Percentiles rank a stretch among this genome's conserved stretches.
Conservation (phyloP, 1,140 invertebrate genomes). For the Homarus americanus region DNA sequence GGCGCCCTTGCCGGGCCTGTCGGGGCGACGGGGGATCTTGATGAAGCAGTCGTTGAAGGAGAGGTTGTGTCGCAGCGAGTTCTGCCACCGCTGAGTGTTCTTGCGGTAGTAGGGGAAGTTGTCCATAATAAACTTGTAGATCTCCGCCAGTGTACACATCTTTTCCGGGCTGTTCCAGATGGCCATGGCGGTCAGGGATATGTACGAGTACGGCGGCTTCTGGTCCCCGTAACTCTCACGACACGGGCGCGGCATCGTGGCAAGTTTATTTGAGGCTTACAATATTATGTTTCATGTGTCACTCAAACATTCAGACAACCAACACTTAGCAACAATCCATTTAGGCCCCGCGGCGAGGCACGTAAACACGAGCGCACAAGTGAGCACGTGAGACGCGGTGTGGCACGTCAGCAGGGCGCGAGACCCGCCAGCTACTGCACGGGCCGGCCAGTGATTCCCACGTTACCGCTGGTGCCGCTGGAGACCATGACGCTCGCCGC, state of each 20-base stretch:
- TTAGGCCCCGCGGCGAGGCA: not conserved
- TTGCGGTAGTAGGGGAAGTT: constrained; percentile 71
- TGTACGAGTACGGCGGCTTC: constrained; percentile 68
- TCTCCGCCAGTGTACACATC: constrained; percentile 68
- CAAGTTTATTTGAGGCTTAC: not conserved
- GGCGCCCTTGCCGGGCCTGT: constrained; percentile 67
- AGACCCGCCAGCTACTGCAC: constrained; percentile 3
- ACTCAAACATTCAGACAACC: not conserved
- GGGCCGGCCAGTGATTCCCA: constrained; percentile 16
- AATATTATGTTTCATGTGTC: not conserved
- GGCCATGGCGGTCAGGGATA: constrained; percentile 67
- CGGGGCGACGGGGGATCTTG: constrained; percentile 62
- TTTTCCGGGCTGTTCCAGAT: constrained; percentile 66
- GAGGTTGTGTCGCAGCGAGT: constrained; percentile 69
- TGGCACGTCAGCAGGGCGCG: not conserved
- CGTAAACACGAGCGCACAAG: not conserved
- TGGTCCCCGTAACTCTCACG: constrained; percentile 65
- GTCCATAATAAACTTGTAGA: constrained; percentile 72
- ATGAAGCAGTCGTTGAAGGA: constrained; percentile 72
- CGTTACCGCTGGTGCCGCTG: constrained; percentile 18
- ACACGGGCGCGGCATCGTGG: constrained; percentile 63
- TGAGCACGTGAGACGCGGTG: not conserved
- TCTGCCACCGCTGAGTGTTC: constrained; percentile 70
- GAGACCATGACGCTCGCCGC: constrained; percentile 56
- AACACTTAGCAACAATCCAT: constrained; percentile 8